Base-by-base conservation (phyloP, 2,797 vertebrate species). In the Poecilia velifera region DNA sequence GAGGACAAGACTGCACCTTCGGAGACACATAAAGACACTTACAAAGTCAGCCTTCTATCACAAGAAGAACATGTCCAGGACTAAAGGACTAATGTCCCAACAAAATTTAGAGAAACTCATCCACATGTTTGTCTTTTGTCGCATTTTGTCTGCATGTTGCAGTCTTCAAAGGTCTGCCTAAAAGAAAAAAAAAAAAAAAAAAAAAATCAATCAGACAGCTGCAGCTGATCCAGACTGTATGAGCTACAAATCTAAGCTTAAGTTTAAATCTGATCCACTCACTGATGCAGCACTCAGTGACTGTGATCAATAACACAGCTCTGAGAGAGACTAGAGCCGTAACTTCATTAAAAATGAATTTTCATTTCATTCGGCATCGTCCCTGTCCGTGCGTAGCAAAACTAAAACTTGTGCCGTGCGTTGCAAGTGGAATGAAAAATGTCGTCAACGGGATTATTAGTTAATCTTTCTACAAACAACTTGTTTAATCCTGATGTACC, bases 271-370 rank as follows among this genome's bases (percentile, higher is more conserved):
- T 36, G n/a, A 76, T 74, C 57, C 84, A 72, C 68, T 82, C 79
- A 55, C 41, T 18, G n/a, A 43, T 43, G 53, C 4, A 66, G 47
- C 74, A 22, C 43, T 43, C 28, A 4, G 22, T 39, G n/a, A 22
- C 13, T 43, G 8, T 34, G 36, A 41, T 39, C 18, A 39, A 39
- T 41, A 25, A 36, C n/a, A 34, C 31, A 12, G 4, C 70, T 25
- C 53, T 57, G 39, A 55, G 25, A 72, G 62, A 84, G 68, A 85
- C 80, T 80, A 45, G 73, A 70, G 39, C 46, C 43, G 59, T 80
- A 71, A 86, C 73, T 88, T 88, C 36, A 90, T 90, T 90, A 91
- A 85, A 90, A 88, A 78, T 82, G 74, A 77, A 90, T 88, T 91
- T 91, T 73, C 71, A 74, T 81, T 90, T 87, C 76, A 89, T 82